Evolutionary conservation across 2,113 vertebrate genomes (phyloP).

Genomic region (Dromaius novaehollandiae): DNA sequence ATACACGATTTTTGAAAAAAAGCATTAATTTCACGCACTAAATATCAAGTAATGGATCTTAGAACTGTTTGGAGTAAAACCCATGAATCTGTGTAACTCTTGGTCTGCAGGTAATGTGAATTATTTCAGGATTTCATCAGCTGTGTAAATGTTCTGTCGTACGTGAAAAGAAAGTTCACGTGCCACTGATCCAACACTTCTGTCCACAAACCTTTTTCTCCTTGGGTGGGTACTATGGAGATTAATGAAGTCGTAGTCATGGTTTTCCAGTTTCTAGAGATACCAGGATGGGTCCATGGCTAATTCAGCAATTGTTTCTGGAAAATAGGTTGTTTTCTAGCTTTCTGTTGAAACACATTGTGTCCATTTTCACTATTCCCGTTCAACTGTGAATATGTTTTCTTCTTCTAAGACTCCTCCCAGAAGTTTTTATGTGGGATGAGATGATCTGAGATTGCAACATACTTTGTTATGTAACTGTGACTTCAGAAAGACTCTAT

Average conservation of each 20-base stretch:
- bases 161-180: neutral
- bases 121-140: neutral
- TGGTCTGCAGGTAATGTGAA: neutral
- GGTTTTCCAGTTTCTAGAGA: neutral
- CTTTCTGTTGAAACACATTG: neutral
- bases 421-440: neutral
- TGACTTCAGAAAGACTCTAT: neutral
- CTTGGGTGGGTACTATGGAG: neutral
- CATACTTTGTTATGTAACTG: neutral
- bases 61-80: neutral
- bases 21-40: neutral
- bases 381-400: neutral
- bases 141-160: neutral
- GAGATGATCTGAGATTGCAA: neutral
- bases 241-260: neutral
- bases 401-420: neutral
- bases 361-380: neutral
- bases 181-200: neutral
- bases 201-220: neutral
- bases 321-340: neutral
- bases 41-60: neutral
- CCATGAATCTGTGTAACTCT: rapidly evolving
- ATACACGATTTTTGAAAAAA: neutral
- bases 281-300: neutral
- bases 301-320: neutral